Conservation (phyloP, 1,140 invertebrate genomes). For the Whitmania pigra region DNA sequence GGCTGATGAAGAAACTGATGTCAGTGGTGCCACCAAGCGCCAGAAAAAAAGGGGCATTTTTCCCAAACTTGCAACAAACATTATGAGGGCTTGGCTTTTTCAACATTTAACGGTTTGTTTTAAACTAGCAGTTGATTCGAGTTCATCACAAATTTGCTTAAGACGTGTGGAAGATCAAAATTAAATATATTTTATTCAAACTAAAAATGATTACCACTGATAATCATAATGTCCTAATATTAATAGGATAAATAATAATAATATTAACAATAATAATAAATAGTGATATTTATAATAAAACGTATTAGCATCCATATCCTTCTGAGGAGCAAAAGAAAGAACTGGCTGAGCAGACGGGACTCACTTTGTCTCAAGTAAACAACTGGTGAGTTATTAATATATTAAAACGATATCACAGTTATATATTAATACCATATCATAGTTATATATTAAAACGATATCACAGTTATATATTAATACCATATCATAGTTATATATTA, state of each 20-base stretch:
- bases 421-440: no score
- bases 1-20: conserved; percentile 37
- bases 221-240: no score
- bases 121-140: background rate
- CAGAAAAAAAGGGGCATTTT: conserved; percentile 98
- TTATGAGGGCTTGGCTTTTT: conserved; percentile 98
- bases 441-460: no score
- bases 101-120: conserved; percentile 93
- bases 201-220: no score
- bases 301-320: conserved; percentile 56
- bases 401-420: background rate
- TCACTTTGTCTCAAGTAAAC: conserved; percentile 51
- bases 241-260: no score
- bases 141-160: no score
- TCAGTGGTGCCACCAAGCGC: conserved; percentile 33
- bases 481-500: background rate
- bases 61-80: conserved; percentile 98
- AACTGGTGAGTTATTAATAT: conserved; percentile 34
- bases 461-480: background rate
- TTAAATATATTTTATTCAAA: no score
- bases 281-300: no score
- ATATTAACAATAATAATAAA: background rate
- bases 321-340: conserved; percentile 75
- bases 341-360: conserved; percentile 60
- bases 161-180: no score